Evolutionary conservation across 2,888 invertebrate genomes (phyloP).

Genomic region (Cantharis rustica): DNA sequence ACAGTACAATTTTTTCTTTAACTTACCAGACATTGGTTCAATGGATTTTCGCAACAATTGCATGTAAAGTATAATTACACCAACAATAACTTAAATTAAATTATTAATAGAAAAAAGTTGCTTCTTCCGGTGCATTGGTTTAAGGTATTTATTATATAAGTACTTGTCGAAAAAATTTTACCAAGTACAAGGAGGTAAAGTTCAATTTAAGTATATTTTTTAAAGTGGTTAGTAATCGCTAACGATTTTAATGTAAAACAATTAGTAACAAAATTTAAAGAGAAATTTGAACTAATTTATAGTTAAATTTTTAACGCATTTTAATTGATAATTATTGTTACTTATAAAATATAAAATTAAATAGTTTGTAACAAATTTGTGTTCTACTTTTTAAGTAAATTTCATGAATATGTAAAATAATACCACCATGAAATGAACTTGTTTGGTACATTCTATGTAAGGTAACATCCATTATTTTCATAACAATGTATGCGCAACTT

Average conservation of each 20-base stretch:
- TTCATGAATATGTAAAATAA: neutral
- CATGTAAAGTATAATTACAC: neutral
- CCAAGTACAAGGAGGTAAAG: neutral
- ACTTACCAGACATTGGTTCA: slow-evolving; percentile 12
- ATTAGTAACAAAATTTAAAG: neutral
- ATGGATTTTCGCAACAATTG: slow-evolving; percentile 7
- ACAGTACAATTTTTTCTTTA: slow-evolving; percentile 22
- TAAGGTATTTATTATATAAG: neutral
- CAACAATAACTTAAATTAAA: neutral
- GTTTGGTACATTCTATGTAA: neutral
- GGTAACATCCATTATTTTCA: neutral
- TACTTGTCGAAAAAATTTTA: neutral
- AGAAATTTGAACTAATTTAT: neutral
- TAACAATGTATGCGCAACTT: neutral
- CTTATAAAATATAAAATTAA: neutral
- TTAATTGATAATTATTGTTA: neutral
- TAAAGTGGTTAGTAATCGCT: neutral
- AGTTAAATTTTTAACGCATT: neutral
- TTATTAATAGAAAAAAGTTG: neutral
- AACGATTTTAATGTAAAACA: neutral
- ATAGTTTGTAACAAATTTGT: neutral
- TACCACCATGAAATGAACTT: neutral
- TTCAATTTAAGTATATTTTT: neutral
- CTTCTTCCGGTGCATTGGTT: neutral
- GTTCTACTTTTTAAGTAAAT: neutral